Base-by-base conservation (phyloP, 2,797 vertebrate species). In the Harpagifer antarcticus region DNA sequence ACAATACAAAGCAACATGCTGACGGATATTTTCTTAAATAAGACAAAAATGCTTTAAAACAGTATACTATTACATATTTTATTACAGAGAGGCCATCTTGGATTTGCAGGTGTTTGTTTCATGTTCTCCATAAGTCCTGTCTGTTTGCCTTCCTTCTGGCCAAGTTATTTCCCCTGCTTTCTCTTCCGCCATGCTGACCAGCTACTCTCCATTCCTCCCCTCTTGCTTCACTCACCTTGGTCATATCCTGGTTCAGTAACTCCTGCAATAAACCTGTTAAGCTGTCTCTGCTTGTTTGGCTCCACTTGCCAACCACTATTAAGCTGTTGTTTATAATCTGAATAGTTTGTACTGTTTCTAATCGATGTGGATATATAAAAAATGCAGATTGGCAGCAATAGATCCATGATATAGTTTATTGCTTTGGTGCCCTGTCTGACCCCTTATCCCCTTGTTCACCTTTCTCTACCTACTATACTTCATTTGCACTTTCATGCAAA, bases 401-500 rank as follows among this genome's bases (percentile, higher is more conserved):
- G 23, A 68, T 70, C 54, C 33, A 52, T 42, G 20, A 76, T 65
- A 76, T 33, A 44, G 33, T 62, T 54, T 71, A 57, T 65, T 37
- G 45, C 53, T 56, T 42, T 52, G n/a, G 55, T 52, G 69, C 59
- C 61, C 37, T 54, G 19, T 67, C 53, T 72, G 33, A 77, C 63
- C 53, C 58, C 55, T 50, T 67, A 57, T 67, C 44, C 50, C 7
- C 33, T 37, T 66, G 62, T 71, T 75, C 66, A 68, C 65, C 57
- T 62, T 43, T 73, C 74, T 75, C 52, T 64, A 20, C 47, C 23
- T 20, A 9, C 57, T 68, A 72, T 72, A 78, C 77, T 77, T 89
- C 82, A 85, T 56, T 82, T 79, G 84, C 78, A 78, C 55, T 80
- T 82, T 87, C 86, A 93, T 92, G 93, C 91, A 94, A 92, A 93